These are phyloP conservation scores for Scaptomyza flava DNA, from an alignment of 2,888 invertebrate genomes.

Conservation along the genomic window DNA sequence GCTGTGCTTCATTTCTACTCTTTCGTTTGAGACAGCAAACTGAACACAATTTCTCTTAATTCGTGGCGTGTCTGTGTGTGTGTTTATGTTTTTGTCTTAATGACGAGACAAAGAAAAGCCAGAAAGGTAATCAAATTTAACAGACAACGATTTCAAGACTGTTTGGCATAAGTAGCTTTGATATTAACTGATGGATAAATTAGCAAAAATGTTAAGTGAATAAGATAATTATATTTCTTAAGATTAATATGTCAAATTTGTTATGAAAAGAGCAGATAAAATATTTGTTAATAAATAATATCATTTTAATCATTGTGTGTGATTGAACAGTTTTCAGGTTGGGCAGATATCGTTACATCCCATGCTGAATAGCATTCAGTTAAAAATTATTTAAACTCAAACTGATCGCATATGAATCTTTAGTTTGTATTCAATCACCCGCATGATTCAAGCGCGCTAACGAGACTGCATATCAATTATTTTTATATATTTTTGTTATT, in stretches of 20 bases:
- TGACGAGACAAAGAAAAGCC: constrained; percentile 13
- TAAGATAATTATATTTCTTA: constrained; percentile 9
- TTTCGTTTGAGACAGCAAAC: neutral
- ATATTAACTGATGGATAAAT: constrained; percentile 31
- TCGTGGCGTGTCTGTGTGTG: no score
- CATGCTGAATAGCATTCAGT: no score
- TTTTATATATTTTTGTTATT: neutral
- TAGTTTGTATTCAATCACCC: no score
- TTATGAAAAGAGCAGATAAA: no score
- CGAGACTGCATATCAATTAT: no score
- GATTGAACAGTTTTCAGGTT: no score
- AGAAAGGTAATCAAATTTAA: constrained; percentile 17
- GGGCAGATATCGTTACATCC: no score
- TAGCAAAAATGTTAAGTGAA: constrained; percentile 29
- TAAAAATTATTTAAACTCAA: no score
- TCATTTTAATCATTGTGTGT: no score
- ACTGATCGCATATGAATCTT: no score
- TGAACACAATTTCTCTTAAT: neutral
- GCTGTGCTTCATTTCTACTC: constrained; percentile 14
- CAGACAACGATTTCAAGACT: constrained; percentile 22
- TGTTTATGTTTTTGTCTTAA: neutral
- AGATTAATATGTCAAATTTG: neutral
- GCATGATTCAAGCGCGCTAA: no score
- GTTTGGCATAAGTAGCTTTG: constrained; percentile 18
- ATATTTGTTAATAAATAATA: no score